These are phyloP conservation scores for Pelobates fuscus DNA, from an alignment of 2,113 vertebrate species.

Conservation along the genomic window DNA sequence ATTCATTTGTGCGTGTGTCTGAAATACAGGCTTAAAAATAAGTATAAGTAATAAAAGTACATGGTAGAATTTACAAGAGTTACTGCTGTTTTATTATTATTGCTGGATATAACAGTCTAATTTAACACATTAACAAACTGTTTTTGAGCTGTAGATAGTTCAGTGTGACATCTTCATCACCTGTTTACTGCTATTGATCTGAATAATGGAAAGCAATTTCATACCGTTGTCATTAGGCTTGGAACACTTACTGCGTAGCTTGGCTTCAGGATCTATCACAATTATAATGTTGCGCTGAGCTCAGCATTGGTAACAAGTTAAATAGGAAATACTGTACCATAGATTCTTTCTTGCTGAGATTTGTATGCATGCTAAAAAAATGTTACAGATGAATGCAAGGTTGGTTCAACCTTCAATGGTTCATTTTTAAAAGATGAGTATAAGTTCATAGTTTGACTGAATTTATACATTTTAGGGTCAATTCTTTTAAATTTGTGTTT, in stretches of 20 bases:
- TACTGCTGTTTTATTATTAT: not conserved
- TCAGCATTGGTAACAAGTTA: slow-evolving; percentile 22
- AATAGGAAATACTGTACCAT: slow-evolving; percentile 15
- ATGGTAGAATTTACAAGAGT: not conserved
- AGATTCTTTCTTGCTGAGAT: slow-evolving; percentile 20
- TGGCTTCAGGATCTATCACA: slow-evolving; percentile 13
- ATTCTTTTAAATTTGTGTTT: too few relatives aligned
- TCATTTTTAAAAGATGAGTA: slow-evolving; percentile 31
- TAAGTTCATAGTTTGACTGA: too few relatives aligned
- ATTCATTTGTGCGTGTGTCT: not conserved
- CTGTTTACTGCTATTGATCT: slow-evolving; percentile 5
- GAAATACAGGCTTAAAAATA: not conserved
- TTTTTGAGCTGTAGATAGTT: not conserved
- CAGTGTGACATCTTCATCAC: not conserved
- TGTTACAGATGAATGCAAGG: slow-evolving; percentile 24
- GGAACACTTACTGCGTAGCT: slow-evolving; percentile 9
- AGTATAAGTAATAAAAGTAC: not conserved
- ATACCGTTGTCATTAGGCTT: not conserved
- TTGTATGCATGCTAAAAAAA: slow-evolving; percentile 22
- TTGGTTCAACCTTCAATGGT: slow-evolving; percentile 19
- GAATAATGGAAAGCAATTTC: slow-evolving; percentile 14
- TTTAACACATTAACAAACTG: not conserved
- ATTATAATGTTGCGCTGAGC: slow-evolving; percentile 29
- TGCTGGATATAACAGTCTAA: not conserved
- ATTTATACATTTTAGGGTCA: too few relatives aligned